These are phyloP conservation scores for Lepisosteus oculatus DNA, from an alignment of 2,113 vertebrate genomes.

Conservation along the genomic window DNA sequence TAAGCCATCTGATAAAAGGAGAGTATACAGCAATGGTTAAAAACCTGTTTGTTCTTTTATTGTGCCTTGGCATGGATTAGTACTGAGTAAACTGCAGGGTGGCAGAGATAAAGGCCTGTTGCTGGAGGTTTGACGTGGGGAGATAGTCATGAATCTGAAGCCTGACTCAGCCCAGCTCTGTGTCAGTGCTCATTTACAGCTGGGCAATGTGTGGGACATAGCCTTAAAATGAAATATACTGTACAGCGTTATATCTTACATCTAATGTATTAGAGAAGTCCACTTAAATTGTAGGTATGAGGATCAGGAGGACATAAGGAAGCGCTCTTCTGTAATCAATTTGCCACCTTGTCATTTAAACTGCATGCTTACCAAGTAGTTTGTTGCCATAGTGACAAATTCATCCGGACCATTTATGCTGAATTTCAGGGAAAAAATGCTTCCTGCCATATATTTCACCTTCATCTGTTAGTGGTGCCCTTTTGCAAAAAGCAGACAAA, in stretches of 20 bases:
- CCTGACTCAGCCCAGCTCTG: background rate
- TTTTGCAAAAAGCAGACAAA: conserved; percentile 5
- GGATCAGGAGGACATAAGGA: background rate
- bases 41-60: background rate
- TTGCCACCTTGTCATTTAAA: conserved; percentile 14
- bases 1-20: background rate
- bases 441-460: conserved; percentile 4
- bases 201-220: background rate
- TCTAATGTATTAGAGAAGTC: background rate
- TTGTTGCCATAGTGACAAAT: conserved; percentile 28
- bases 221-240: background rate
- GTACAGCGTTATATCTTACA: background rate
- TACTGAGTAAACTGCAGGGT: background rate
- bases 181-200: background rate
- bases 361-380: conserved; percentile 7
- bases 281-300: conserved; percentile 12
- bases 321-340: background rate
- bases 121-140: background rate
- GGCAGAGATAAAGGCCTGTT: background rate
- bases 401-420: conserved; percentile 19
- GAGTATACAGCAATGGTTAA: background rate
- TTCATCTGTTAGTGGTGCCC: conserved; percentile 8
- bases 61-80: background rate
- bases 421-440: conserved; percentile 3
- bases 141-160: background rate